Percentiles rank a stretch among this genome's conserved stretches.
phyloP scores from a whole-genome alignment of 53 echinoderm and acorn worm species.

The Actinopyga echinites region DNA sequence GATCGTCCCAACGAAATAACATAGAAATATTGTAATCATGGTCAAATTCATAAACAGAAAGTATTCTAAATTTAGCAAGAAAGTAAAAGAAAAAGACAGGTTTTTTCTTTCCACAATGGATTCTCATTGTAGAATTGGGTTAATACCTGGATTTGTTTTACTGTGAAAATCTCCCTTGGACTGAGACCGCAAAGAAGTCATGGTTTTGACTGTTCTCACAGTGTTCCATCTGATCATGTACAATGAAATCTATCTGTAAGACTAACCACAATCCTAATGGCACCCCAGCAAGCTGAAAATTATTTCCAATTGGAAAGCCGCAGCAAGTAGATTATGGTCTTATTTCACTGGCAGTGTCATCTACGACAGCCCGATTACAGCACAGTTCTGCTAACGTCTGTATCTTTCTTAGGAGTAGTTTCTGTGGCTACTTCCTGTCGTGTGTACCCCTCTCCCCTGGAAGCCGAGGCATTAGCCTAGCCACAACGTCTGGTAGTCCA shows the following conservation, averaged over 20 bases:
- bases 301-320: slow-evolving; percentile 22
- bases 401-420: too few relatives aligned
- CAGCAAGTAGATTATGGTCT: background rate
- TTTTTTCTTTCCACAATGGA: too few relatives aligned
- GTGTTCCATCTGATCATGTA: background rate
- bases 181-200: background rate
- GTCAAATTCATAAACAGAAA: too few relatives aligned
- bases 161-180: background rate
- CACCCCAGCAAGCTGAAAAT: slow-evolving; percentile 19
- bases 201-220: background rate
- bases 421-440: slow-evolving; percentile 8
- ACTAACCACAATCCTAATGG: slow-evolving; percentile 25
- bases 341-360: too few relatives aligned
- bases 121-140: background rate
- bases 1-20: too few relatives aligned
- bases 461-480: slow-evolving; percentile 23
- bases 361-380: too few relatives aligned
- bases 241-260: slow-evolving; percentile 2
- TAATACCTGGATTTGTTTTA: slow-evolving; percentile 13
- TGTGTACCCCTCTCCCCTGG: slow-evolving; percentile 4
- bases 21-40: too few relatives aligned
- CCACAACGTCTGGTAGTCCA: background rate
- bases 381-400: too few relatives aligned
- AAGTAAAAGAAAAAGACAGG: too few relatives aligned
- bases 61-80: too few relatives aligned